Base-by-base conservation (phyloP, 2,888 invertebrate genomes). In the Himalopsyche kuldschensis region DNA sequence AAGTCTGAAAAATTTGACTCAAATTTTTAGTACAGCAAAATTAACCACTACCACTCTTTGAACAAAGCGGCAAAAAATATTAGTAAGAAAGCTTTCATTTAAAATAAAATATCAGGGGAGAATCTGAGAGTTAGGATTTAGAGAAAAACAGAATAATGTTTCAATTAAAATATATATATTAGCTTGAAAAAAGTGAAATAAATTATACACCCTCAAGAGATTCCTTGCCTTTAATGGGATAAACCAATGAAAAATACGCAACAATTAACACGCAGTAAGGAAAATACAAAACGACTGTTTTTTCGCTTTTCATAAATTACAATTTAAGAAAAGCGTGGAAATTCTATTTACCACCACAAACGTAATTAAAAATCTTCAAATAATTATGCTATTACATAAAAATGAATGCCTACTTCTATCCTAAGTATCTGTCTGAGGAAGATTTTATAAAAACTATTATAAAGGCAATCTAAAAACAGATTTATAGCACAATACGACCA, bases 231-330 rank as follows among this genome's bases (percentile, higher is more conserved):
- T n/a, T 75, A 75, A 80, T 75, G 80, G 80, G 63, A 80, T 80
- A 80, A 80, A 63, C 80, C 63, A 32, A 46, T 69, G 80, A 80
- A 80, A 80, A 80, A 80, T 80, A 69, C 8, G 31, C 80, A 32
- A 80, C 80, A 80, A 80, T 80, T 80, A 80, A 80, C 30, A 75
- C 75, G 46, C 69, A 35, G 75, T 47, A 41, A 80, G 75, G 63
- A 80, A 80, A 35, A 75, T 63, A 75, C 27, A 55, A 20, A 55
- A 55, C 55, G 55, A 55, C 55, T 55, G 55, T 79, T 35, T 32
- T 30, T 48, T 32, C 55, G 31, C 79, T 79, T 79, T 55, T 79
- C 79, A 47, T 79, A 79, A 63, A 79, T 79, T 30, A 78, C 55
- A 20, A 55, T 55, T 55, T 55, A 35, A 32, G 35, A 79, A 79